Evolutionary conservation across 2,888 invertebrate species (phyloP).

Genomic region (Parnassius glacialis): DNA sequence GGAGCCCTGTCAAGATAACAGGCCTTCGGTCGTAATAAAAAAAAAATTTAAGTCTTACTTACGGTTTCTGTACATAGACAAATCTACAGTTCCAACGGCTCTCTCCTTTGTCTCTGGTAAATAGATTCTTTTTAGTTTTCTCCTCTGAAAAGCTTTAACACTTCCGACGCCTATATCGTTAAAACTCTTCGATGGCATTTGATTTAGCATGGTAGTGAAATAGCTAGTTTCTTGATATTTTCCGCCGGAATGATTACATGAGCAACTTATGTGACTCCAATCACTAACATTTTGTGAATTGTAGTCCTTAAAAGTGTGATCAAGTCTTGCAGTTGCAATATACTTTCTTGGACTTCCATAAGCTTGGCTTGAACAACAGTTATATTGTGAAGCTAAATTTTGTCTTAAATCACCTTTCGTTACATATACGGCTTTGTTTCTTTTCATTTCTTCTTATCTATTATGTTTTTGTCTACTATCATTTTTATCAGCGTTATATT

Average conservation of each 20-base stretch:
- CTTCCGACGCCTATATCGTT: constrained; percentile 56
- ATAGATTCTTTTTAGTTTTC: constrained; percentile 51
- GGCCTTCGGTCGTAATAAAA: no score
- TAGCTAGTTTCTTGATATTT: constrained; percentile 15
- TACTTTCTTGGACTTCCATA: constrained; percentile 28
- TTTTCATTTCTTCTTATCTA: constrained; percentile 46
- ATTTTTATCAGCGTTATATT: constrained; percentile 26
- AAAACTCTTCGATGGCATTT: constrained; percentile 35
- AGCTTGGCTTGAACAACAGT: constrained; percentile 31
- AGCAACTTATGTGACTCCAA: constrained; percentile 31
- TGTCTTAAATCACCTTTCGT: constrained; percentile 39
- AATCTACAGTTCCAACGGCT: constrained; percentile 52
- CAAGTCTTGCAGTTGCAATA: constrained; percentile 2
- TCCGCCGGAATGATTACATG: constrained; percentile 12
- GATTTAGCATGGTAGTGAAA: constrained; percentile 10
- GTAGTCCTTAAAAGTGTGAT: constrained; percentile 2
- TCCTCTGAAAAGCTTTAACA: constrained; percentile 48
- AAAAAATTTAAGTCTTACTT: constrained; percentile 32
- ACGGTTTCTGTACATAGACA: constrained; percentile 42
- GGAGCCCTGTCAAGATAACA: no score
- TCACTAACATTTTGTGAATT: constrained; percentile 16
- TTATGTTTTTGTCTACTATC: constrained; percentile 41
- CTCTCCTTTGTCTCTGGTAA: constrained; percentile 55
- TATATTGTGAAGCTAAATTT: constrained; percentile 31
- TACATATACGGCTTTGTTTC: constrained; percentile 48